These are phyloP conservation scores for Sinocyclocheilus rhinocerous DNA, from an alignment of 2,113 vertebrate genomes.

Conservation along the genomic window DNA sequence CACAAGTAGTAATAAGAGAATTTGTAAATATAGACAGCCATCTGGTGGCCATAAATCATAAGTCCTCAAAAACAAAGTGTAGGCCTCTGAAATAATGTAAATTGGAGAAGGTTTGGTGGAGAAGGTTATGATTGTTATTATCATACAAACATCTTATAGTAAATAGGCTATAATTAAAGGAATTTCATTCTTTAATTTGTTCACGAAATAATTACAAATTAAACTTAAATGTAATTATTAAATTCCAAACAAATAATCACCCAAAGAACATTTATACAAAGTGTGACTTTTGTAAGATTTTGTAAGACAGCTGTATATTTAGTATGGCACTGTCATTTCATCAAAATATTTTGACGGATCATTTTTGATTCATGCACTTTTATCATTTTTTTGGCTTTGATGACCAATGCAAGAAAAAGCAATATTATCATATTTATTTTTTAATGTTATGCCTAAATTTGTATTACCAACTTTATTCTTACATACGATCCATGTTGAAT, in stretches of 20 bases:
- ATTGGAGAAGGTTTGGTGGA: not conserved
- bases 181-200: not conserved
- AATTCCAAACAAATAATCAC: not conserved
- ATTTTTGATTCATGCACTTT: not conserved
- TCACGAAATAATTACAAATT: not conserved
- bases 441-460: not conserved
- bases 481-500: too few species aligned
- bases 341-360: not conserved
- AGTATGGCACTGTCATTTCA: not conserved
- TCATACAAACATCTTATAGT: not conserved
- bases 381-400: not conserved
- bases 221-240: not conserved
- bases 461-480: too few species aligned
- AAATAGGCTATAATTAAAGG: not conserved
- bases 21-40: not conserved
- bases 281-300: not conserved
- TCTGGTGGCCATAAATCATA: constrained; percentile 12
- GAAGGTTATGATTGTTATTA: not conserved
- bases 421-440: not conserved
- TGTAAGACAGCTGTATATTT: not conserved
- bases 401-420: not conserved
- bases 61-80: not conserved
- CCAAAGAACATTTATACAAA: not conserved
- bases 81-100: not conserved
- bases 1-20: not conserved